These are phyloP conservation scores for Trissoscelio sp. DNA, from an alignment of 2,888 invertebrate genomes.

Conservation along the genomic window DNA sequence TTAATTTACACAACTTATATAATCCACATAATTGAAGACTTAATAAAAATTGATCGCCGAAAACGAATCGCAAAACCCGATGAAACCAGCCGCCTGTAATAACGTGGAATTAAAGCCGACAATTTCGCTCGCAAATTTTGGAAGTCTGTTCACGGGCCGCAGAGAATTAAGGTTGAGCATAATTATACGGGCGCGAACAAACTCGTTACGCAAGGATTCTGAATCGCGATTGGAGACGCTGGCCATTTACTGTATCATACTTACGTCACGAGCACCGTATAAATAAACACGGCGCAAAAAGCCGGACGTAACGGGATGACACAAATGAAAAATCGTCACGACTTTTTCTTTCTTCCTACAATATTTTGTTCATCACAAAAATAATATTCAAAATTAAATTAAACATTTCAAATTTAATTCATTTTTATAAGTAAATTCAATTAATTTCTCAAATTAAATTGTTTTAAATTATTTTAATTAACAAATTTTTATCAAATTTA, in stretches of 20 bases:
- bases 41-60: conserved; percentile 11
- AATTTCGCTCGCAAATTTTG: conserved; percentile 46
- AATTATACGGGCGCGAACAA: conserved; percentile 54
- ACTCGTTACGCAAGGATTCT: conserved; percentile 63
- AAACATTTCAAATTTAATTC: too few species aligned
- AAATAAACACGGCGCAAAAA: conserved; percentile 51
- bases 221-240: conserved; percentile 52
- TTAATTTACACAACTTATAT: conserved; percentile 10
- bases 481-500: too few species aligned
- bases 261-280: conserved; percentile 53
- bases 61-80: neutral
- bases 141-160: conserved; percentile 23
- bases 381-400: too few species aligned
- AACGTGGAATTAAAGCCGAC: conserved; percentile 43
- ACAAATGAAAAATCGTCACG: conserved; percentile 7
- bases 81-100: conserved; percentile 1
- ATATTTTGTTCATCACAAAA: neutral
- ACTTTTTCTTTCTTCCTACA: neutral
- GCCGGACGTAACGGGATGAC: conserved; percentile 10
- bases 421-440: too few species aligned
- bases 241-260: conserved; percentile 55
- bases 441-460: too few species aligned
- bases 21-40: conserved; percentile 14
- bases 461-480: too few species aligned
- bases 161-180: conserved; percentile 58